Conservation (phyloP, 2,888 invertebrate species). For the Tinea trinotella region DNA sequence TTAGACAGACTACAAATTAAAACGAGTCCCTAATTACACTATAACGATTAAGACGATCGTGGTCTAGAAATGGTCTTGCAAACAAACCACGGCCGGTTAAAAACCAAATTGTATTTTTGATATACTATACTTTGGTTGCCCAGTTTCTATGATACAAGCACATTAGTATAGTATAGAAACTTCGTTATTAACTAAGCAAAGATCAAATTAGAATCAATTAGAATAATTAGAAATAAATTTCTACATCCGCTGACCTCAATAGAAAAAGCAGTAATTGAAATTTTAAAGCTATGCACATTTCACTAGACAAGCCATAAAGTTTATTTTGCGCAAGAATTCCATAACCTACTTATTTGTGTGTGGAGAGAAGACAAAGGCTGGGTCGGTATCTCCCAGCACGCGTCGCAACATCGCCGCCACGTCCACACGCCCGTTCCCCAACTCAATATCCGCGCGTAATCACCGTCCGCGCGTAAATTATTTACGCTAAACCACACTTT, state of each 20-base stretch:
- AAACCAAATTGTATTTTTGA: no score
- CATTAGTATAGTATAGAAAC: no score
- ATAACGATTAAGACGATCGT: no score
- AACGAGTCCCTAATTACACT: no score
- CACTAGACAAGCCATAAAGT: neutral
- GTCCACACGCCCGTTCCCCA: constrained; percentile 23
- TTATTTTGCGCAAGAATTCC: neutral
- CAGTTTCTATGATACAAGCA: no score
- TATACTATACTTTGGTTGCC: no score
- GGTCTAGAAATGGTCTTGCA: no score
- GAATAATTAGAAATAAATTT: no score
- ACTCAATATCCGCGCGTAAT: constrained; percentile 69
- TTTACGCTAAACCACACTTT: constrained; percentile 1
- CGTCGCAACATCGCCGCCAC: constrained; percentile 12
- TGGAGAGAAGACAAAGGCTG: neutral
- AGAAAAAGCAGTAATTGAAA: neutral
- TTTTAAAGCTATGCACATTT: neutral
- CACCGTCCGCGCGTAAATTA: constrained; percentile 49
- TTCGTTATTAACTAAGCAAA: no score
- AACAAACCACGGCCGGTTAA: no score
- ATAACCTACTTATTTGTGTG: neutral
- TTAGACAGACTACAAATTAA: no score
- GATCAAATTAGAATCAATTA: no score
- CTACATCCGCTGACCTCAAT: neutral
- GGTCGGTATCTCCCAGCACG: neutral